phyloP scores from a whole-genome alignment of 2,888 invertebrate species.

The Cyclophora albipunctata region DNA sequence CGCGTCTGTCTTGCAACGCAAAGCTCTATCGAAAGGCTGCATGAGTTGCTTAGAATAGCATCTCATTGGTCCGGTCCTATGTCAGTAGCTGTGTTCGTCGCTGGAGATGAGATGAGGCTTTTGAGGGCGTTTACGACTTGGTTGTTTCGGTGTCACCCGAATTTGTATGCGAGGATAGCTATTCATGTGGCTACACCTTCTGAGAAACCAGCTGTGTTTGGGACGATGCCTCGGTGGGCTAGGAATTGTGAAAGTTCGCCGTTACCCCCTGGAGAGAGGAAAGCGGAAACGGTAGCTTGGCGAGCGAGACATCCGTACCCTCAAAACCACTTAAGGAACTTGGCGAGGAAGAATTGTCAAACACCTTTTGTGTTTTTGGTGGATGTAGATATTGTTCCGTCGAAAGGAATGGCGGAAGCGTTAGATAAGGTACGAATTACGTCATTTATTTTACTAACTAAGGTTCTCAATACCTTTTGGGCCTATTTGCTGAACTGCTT shows the following conservation, averaged over 20 bases:
- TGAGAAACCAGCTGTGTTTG: constrained; percentile 78
- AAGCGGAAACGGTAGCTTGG: constrained; percentile 81
- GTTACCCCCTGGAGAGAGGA: constrained; percentile 76
- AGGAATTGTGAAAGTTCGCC: constrained; percentile 82
- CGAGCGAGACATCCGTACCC: constrained; percentile 86
- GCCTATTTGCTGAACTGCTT: too few species aligned
- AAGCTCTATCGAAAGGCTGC: constrained; percentile 87
- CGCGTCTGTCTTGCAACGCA: constrained; percentile 88
- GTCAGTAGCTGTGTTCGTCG: constrained; percentile 87
- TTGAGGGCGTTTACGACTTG: constrained; percentile 84
- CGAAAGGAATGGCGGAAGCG: constrained; percentile 80
- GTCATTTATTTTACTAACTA: too few species aligned
- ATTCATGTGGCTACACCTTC: constrained; percentile 85
- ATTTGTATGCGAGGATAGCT: constrained; percentile 82
- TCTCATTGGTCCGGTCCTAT: constrained; percentile 91
- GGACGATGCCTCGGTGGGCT: constrained; percentile 72
- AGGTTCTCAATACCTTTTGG: too few species aligned
- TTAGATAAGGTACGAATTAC: constrained; percentile 66
- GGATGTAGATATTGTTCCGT: constrained; percentile 92
- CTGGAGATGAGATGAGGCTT: constrained; percentile 84
- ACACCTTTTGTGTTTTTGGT: constrained; percentile 87
- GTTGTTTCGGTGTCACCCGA: constrained; percentile 83
- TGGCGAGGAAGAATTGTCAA: constrained; percentile 90
- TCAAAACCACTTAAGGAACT: constrained; percentile 91
- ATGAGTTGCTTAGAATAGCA: constrained; percentile 85